A percentile compares a stretch with the other conserved stretches of the same genome.
Evolutionary conservation across 2,888 invertebrate species (phyloP).

Genomic region (Drosophila demipolita): DNA sequence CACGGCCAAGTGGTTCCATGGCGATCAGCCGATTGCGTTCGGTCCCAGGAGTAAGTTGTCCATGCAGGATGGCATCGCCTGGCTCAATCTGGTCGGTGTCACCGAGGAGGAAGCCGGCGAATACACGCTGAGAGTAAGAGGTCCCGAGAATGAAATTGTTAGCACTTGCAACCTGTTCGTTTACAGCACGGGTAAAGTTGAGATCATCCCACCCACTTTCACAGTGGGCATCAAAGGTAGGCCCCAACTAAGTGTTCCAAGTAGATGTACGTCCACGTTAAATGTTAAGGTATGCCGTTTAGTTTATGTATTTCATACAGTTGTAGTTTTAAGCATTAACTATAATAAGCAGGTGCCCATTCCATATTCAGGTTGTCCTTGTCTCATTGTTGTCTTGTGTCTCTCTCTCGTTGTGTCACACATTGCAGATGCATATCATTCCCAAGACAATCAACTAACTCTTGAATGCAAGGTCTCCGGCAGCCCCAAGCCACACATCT

Average conservation of each 20-base stretch:
- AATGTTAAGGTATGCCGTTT: conserved; percentile 35
- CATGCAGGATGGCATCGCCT: conserved; percentile 89
- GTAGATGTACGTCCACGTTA: conserved; percentile 46
- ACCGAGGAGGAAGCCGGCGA: conserved; percentile 90
- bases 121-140: conserved; percentile 91
- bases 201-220: conserved; percentile 90
- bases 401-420: conserved; percentile 35
- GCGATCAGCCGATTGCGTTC: conserved; percentile 87
- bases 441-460: conserved; percentile 89
- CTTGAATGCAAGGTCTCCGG: conserved; percentile 92
- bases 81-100: conserved; percentile 90
- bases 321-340: conserved; percentile 26
- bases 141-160: conserved; percentile 89
- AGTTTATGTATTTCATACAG: conserved; percentile 19
- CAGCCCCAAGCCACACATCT: conserved; percentile 89
- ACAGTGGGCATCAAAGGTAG: conserved; percentile 91
- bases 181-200: conserved; percentile 84
- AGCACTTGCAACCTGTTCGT: conserved; percentile 88
- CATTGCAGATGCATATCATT: conserved; percentile 88
- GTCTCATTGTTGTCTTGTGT: conserved; percentile 54
- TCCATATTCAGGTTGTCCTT: conserved; percentile 5
- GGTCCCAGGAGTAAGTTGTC: conserved; percentile 88
- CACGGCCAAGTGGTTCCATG: conserved; percentile 89
- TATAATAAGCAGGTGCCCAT: not conserved
- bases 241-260: conserved; percentile 15